Percentiles rank a stretch among this genome's conserved stretches.
phyloP scores from a whole-genome alignment of 2,888 invertebrate genomes.

The Criorhina ranunculi region DNA sequence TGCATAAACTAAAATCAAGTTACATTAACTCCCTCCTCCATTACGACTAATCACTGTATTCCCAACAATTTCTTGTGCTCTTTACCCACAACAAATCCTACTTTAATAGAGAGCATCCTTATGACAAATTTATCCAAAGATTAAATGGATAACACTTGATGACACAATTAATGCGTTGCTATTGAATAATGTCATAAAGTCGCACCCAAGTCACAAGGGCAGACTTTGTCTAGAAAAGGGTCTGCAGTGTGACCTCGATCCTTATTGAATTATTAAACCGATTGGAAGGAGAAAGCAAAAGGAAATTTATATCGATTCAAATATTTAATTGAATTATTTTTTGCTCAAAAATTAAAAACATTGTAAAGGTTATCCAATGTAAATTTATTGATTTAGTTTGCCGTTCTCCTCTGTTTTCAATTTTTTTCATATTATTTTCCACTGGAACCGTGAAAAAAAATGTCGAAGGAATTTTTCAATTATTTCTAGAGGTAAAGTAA shows the following conservation, averaged over 20 bases:
- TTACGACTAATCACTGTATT: too few species aligned
- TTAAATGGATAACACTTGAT: constrained; percentile 9
- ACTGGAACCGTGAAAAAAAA: neutral
- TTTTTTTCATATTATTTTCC: neutral
- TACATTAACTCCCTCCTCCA: neutral
- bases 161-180: constrained; percentile 12
- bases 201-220: neutral
- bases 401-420: neutral
- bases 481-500: constrained; percentile 22
- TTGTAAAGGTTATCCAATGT: constrained; percentile 16
- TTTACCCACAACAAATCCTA: neutral
- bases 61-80: neutral
- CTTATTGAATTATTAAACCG: constrained; percentile 5
- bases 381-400: constrained; percentile 26
- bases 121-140: neutral
- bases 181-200: neutral
- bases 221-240: neutral
- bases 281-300: neutral
- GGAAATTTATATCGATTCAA: constrained; percentile 3
- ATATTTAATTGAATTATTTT: constrained; percentile 23
- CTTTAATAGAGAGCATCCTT: constrained; percentile 3
- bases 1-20: neutral
- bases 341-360: neutral
- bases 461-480: constrained; percentile 17
- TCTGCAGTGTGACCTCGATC: neutral